Conservation (phyloP, 2,113 vertebrate species). For the Grallaria varia region DNA sequence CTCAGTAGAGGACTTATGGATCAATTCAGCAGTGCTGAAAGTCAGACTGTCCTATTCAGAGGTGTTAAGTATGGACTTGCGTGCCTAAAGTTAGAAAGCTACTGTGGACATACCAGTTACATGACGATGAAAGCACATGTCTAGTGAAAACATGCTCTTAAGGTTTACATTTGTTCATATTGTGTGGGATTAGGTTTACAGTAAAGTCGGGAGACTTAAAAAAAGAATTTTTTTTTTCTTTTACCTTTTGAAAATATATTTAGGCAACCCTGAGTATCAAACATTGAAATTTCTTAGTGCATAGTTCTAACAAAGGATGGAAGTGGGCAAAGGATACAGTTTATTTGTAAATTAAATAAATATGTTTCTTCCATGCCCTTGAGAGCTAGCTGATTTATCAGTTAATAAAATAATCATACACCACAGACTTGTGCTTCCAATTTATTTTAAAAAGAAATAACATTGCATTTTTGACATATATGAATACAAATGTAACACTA, state of each 20-base stretch:
- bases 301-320: slow-evolving; percentile 34
- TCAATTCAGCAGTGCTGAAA: not conserved
- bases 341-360: slow-evolving; percentile 64
- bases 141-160: not conserved
- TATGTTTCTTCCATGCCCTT: slow-evolving; percentile 42
- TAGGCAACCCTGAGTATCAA: not conserved
- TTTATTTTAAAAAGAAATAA: slow-evolving; percentile 70
- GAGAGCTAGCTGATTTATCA: slow-evolving; percentile 61
- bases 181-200: not conserved
- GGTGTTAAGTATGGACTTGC: not conserved
- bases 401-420: slow-evolving; percentile 71
- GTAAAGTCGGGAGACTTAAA: not conserved
- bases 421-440: slow-evolving; percentile 55
- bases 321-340: slow-evolving; percentile 20
- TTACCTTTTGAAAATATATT: slow-evolving; percentile 8
- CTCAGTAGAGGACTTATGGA: not conserved
- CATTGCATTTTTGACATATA: slow-evolving; percentile 58
- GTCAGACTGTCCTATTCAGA: not conserved
- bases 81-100: not conserved
- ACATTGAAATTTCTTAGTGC: not conserved
- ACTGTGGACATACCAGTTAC: not conserved
- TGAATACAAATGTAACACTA: slow-evolving; percentile 65
- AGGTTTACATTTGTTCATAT: not conserved
- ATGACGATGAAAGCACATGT: not conserved
- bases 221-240: not conserved